Evolutionary conservation across 2,797 vertebrate species (phyloP), one percentile per base, ranked within the genome.

Genomic region (Sylvia borin): DNA sequence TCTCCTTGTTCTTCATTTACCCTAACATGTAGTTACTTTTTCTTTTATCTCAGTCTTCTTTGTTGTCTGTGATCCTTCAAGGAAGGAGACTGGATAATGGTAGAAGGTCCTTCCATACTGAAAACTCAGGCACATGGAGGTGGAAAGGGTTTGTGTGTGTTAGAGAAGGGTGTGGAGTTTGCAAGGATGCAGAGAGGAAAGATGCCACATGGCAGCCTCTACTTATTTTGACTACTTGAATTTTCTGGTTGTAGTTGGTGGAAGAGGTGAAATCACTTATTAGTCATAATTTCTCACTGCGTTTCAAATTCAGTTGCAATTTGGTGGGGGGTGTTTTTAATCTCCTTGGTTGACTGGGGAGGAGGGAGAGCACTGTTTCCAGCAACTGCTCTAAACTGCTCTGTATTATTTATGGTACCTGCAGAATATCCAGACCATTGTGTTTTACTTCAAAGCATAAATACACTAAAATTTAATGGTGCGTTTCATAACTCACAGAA

Each of bases 381-480:
- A 96, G 12, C 57, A 81, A 58, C 55, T 90, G 26, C 94, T 80
- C 15, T 60, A 22, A 91, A 93, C 45, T 54, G 80, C 80, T 94
- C 76, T 79, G 42, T 57, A 58, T 80, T 97, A 95, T 96, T 90
- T 95, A 75, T 96, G 92, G 89, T 92, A 95, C 82, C 83, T 95
- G 76, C 83, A 95, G 72, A 95, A 90, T 95, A 95, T 96, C 88
- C 76, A 85, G 94, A 67, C 88, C 81, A 94, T 94, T 95, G 95
- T 96, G 92, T 82, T 96, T 90, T 85, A 94, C 94, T 90, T 78
- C 80, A 95, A 88, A 96, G 90, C 81, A 93, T 90, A 94, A 94
- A 93, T 85, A 58, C 58, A 67, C 85, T 94, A 95, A 75, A 93
- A 79, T 88, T 86, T 94, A 96, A 88, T 97, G 88, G 92, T 90